Evolutionary conservation across 2,797 vertebrate species (phyloP), one percentile per base, ranked within the genome.

Genomic region (Silurus lanzhouensis): DNA sequence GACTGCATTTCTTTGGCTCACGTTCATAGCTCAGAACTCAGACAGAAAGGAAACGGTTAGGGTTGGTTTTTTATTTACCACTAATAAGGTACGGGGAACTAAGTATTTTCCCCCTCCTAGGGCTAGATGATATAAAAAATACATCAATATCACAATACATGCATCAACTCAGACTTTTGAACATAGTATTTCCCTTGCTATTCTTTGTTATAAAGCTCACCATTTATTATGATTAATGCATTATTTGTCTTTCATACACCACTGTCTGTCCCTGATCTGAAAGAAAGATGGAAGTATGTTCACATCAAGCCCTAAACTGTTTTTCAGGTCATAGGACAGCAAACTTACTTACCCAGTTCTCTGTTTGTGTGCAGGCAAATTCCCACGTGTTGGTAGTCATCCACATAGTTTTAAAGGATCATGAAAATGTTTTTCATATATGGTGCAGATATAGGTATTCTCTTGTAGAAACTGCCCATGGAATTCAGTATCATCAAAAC

Each of bases 1-100:
- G 88, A 86, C 57, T 25, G 72, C 57, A 86, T 76, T 86, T 85
- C 46, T 87, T 89, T 87, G 70, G 66, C 72, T 72, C 19, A 70
- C 10, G 61, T 75, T 84, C 82, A 84, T 84, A 38, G 52, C 82
- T 84, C 58, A 79, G 78, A 55, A 44, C 83, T 76, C 38, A 13
- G 48, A 68, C 68, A 68, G 58, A 76, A 64, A 84, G 63, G 61
- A 67, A 77, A 67, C 74, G 85, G 72, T 64, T 77, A 74, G 31
- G 78, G 71, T 78, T 76, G 64, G 52, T 31, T 68, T 88, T 87
- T 74, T 81, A 85, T 22, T 87, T 60, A 83, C 64, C 57, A 64
- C 44, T 70, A 31, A 84, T 27, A 61, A 64, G 68, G 78, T 75
- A 70, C 68, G 66, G 66, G 48, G 71, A 83, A 31, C 66, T 31